A percentile compares a stretch with the other conserved stretches of the same genome.
These are phyloP conservation scores for Drosophila mimica DNA, from an alignment of 2,888 invertebrate genomes.

Conservation along the genomic window DNA sequence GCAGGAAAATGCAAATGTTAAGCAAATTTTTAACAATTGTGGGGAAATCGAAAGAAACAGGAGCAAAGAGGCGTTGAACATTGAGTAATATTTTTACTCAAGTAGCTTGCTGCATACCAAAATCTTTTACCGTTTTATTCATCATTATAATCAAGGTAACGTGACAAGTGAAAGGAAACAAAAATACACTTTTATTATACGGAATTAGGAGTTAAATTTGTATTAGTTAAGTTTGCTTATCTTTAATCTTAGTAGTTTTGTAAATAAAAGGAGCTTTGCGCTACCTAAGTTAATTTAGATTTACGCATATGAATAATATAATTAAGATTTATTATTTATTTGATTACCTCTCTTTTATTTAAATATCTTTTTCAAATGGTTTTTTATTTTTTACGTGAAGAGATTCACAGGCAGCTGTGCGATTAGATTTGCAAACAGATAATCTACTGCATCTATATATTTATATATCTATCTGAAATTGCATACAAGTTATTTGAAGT, in stretches of 20 bases:
- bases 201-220: not conserved
- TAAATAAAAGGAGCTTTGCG: not conserved
- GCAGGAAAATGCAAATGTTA: conserved; percentile 7
- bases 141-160: not conserved
- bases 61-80: not conserved
- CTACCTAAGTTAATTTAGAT: not conserved
- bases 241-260: not conserved
- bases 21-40: too few species aligned
- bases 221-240: not conserved
- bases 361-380: not conserved
- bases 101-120: not conserved
- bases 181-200: not conserved
- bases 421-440: not conserved
- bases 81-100: not conserved
- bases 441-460: not conserved
- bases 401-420: not conserved
- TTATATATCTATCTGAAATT: not conserved
- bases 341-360: not conserved
- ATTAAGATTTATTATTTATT: not conserved
- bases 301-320: not conserved
- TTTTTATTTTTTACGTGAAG: not conserved
- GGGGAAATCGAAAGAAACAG: not conserved
- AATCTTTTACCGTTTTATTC: not conserved
- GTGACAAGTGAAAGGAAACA: not conserved
- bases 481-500: conserved; percentile 4